Evolutionary conservation across 1,140 invertebrate genomes (phyloP).

Genomic region (Rhopalosiphum maidis): DNA sequence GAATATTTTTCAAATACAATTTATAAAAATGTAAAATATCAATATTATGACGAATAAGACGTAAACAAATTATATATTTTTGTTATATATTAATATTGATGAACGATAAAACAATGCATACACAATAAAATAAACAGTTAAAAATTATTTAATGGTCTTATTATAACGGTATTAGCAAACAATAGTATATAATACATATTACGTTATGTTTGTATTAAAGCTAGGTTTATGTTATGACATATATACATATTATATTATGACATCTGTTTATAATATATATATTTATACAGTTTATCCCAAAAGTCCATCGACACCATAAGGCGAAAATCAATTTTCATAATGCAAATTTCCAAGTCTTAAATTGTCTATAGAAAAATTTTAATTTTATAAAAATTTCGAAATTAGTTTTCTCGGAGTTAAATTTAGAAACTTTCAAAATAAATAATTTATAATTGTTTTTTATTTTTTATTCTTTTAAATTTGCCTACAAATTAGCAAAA

Average conservation of each 20-base stretch:
- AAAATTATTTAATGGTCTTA: neutral
- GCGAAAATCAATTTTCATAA: neutral
- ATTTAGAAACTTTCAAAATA: too few species aligned
- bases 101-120: constrained; percentile 53
- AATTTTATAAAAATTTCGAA: neutral
- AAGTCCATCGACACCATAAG: neutral
- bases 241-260: neutral
- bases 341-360: too few species aligned
- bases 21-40: neutral
- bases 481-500: too few species aligned
- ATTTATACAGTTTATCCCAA: neutral
- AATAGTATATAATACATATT: neutral
- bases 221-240: neutral
- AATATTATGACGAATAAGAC: neutral
- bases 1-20: neutral
- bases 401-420: neutral
- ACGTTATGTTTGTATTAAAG: neutral
- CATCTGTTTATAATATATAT: neutral
- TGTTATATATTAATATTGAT: neutral
- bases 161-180: neutral
- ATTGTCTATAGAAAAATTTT: neutral
- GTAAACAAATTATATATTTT: neutral
- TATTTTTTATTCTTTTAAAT: too few species aligned
- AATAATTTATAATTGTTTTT: too few species aligned
- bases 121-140: neutral